Percentiles rank a stretch among this genome's conserved stretches.
Evolutionary conservation across 1,140 invertebrate genomes (phyloP).

Genomic region (Lethrus apterus): DNA sequence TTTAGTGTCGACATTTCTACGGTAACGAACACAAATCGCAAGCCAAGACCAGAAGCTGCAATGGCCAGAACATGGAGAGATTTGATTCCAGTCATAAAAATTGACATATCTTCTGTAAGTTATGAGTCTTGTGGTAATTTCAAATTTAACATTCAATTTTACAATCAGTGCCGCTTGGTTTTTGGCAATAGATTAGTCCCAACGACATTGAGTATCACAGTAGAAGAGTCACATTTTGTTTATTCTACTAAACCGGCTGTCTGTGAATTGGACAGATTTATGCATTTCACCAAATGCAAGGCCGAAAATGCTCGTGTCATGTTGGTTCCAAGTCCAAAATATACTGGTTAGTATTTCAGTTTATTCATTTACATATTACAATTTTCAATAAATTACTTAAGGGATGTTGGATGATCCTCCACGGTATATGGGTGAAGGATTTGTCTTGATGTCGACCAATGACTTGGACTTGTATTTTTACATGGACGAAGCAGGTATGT

Average conservation of each 20-base stretch:
- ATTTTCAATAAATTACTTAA: constrained; percentile 14
- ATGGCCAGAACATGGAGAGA: constrained; percentile 88
- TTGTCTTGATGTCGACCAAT: constrained; percentile 93
- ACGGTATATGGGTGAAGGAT: constrained; percentile 95
- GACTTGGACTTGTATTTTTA: constrained; percentile 93
- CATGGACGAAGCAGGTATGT: constrained; percentile 81
- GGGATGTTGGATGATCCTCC: constrained; percentile 90
- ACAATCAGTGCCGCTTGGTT: constrained; percentile 73
- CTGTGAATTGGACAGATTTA: constrained; percentile 87
- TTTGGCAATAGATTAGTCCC: constrained; percentile 96
- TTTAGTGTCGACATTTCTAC: too few species aligned
- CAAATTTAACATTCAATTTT: constrained; percentile 16
- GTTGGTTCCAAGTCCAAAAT: constrained; percentile 88
- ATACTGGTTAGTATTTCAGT: constrained; percentile 51
- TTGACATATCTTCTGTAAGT: constrained; percentile 79
- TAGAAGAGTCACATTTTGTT: constrained; percentile 91
- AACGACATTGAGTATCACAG: constrained; percentile 83
- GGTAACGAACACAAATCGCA: constrained; percentile 30
- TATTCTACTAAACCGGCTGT: constrained; percentile 94
- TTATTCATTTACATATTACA: too few species aligned
- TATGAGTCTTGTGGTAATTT: background rate
- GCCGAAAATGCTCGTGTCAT: constrained; percentile 86
- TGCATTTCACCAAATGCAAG: constrained; percentile 93
- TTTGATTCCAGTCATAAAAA: constrained; percentile 93
- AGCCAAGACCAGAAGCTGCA: constrained; percentile 63